Percentiles rank a stretch among this genome's conserved stretches.
These are phyloP conservation scores for Mythimna pallens DNA, from an alignment of 2,888 invertebrate genomes.

Conservation along the genomic window DNA sequence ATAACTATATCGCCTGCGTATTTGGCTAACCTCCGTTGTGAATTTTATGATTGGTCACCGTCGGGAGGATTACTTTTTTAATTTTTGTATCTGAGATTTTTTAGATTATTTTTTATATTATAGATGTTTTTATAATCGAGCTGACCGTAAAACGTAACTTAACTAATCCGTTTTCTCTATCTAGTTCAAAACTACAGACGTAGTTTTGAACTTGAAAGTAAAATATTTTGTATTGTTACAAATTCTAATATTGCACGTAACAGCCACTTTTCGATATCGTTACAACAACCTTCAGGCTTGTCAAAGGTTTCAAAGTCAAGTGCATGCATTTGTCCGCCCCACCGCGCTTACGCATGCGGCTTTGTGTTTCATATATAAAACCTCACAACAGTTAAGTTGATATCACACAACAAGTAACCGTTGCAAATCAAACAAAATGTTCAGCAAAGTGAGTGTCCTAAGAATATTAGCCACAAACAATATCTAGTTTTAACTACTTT, in stretches of 20 bases:
- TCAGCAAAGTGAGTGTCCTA: conserved; percentile 77
- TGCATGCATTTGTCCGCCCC: conserved; percentile 63
- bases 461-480: neutral
- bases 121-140: no score
- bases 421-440: conserved; percentile 78
- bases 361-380: conserved; percentile 61
- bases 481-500: neutral
- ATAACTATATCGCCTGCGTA: no score
- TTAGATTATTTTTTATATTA: no score
- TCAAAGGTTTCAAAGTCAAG: conserved; percentile 47
- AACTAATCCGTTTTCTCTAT: no score
- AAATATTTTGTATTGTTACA: neutral
- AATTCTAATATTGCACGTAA: neutral
- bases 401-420: conserved; percentile 74
- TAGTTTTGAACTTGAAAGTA: neutral
- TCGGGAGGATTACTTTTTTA: no score
- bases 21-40: no score
- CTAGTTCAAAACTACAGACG: no score
- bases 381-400: conserved; percentile 68
- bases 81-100: no score
- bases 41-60: no score
- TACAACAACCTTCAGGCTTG: conserved; percentile 17
- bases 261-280: conserved; percentile 1
- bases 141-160: no score
- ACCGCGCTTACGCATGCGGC: conserved; percentile 35